Conservation (phyloP, 2,888 invertebrate species). For the Tiliacea aurago region DNA sequence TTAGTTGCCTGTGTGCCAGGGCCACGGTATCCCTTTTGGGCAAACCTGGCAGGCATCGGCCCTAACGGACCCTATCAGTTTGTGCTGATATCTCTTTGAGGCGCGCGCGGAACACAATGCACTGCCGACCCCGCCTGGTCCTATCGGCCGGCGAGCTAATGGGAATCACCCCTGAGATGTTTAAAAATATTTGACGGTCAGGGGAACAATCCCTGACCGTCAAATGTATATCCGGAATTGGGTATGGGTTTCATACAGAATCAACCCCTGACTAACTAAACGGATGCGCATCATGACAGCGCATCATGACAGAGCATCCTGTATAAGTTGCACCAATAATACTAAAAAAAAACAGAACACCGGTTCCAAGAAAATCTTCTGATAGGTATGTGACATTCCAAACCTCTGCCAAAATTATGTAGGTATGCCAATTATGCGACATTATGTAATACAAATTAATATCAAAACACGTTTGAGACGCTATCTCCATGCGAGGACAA, state of each 20-base stretch:
- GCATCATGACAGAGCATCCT: background rate
- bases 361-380: background rate
- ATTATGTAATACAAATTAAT: constrained; percentile 33
- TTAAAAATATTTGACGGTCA: background rate
- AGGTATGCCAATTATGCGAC: constrained; percentile 40
- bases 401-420: constrained; percentile 44
- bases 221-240: background rate
- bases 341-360: constrained; percentile 3
- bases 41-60: too few relatives aligned
- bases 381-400: background rate
- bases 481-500: constrained; percentile 21
- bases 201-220: too few relatives aligned
- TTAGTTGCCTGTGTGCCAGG: too few relatives aligned
- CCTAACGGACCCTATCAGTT: too few relatives aligned
- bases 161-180: background rate
- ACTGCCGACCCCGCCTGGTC: too few relatives aligned
- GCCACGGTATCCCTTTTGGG: too few relatives aligned
- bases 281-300: background rate
- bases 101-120: too few relatives aligned
- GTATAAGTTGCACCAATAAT: background rate
- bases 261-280: background rate
- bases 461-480: constrained; percentile 31
- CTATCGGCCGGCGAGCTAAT: too few relatives aligned
- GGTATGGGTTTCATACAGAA: background rate
- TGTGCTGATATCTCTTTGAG: too few relatives aligned